Evolutionary conservation across 1,140 invertebrate species (phyloP), one percentile per base, ranked within the genome.

Genomic region (Drosophila baimaii): DNA sequence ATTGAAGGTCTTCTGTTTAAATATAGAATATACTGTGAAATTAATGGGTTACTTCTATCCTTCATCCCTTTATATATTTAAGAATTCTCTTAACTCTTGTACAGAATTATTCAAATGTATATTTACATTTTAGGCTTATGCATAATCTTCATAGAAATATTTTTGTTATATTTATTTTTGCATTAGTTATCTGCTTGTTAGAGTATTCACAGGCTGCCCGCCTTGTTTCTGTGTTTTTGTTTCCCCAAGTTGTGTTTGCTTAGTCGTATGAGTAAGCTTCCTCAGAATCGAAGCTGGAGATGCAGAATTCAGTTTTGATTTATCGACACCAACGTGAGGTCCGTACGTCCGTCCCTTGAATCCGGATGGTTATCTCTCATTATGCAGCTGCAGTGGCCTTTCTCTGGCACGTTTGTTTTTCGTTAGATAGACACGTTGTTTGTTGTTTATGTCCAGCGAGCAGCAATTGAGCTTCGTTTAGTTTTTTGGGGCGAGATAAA

Each of bases 251-350:
- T 54, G 29, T 66, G 65, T 66, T 69, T 66, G 19, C n/a, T 65
- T 41, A 41, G 57, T 1, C n/a, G n/a, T n/a, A 66, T 69, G 65
- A 52, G 21, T 66, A 52, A 44, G 61, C 44, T 58, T 1, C 25
- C 17, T n/a, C 2, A 5, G n/a, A n/a, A n/a, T n/a, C n/a, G n/a
- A n/a, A n/a, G 10, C 19, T 12, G 31, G 33, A 66, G 33, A 65
- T 54, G 35, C 21, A 33, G 62, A 66, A 23, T n/a, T 44, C 10
- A 37, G 33, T 39, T 59, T 59, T 77, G 64, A 77, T 77, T 77
- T 77, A 77, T 77, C 58, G 51, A 44, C 56, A 44, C 19, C 51
- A 61, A 54, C 17, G 62, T 76, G 62, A 56, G 21, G 15, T 39
- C 27, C 35, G 35, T 29, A 25, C 15, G 43, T 47, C 8, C 19